Evolutionary conservation across 2,797 vertebrate species (phyloP).

Genomic region (Chelmon rostratus): DNA sequence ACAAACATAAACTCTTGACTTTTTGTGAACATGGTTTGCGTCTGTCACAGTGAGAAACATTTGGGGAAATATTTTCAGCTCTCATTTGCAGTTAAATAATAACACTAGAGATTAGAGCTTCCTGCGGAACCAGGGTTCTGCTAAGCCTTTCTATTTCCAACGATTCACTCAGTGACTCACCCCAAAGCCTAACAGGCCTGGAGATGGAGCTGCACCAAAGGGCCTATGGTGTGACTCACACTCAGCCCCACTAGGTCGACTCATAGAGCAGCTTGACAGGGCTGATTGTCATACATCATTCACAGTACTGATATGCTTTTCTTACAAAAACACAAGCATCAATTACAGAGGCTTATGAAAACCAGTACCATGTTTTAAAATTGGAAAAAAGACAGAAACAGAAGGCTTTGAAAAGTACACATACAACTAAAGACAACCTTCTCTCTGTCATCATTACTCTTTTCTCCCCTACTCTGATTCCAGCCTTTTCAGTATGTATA

Average conservation of each 20-base stretch:
- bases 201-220: conserved; percentile 54
- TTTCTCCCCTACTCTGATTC: background rate
- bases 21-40: background rate
- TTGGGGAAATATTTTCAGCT: conserved; percentile 21
- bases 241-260: conserved; percentile 10
- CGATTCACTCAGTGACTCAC: conserved; percentile 63
- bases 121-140: conserved; percentile 4
- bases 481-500: background rate
- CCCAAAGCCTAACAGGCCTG: conserved; percentile 34
- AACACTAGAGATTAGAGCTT: conserved; percentile 40
- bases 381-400: conserved; percentile 9
- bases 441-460: background rate
- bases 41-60: conserved; percentile 2
- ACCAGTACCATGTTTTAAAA: conserved; percentile 9
- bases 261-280: conserved; percentile 26
- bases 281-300: conserved; percentile 32
- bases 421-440: background rate
- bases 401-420: background rate
- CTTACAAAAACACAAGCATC: conserved; percentile 22
- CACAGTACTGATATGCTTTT: conserved; percentile 31
- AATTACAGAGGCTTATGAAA: conserved; percentile 33
- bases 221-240: conserved; percentile 50
- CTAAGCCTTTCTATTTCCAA: conserved; percentile 44
- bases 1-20: background rate
- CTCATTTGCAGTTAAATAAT: conserved; percentile 45